Evolutionary conservation across 2,113 vertebrate genomes (phyloP).

Genomic region (Pseudorectes ferrugineus): DNA sequence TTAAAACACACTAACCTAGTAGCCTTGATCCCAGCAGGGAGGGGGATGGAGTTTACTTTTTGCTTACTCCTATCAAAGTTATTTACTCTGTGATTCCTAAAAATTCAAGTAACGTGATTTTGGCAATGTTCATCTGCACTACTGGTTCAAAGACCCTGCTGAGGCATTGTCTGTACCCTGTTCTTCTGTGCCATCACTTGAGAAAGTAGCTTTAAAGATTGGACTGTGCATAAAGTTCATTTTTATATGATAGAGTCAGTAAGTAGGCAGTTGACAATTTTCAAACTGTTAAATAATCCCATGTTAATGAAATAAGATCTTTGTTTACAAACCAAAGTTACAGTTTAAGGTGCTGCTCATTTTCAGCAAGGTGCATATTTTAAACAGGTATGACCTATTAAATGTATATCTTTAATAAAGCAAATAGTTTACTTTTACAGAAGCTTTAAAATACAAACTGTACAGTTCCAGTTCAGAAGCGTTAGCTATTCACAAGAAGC

Average conservation of each 20-base stretch:
- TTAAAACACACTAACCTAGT: rapidly evolving
- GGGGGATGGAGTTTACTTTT: background rate
- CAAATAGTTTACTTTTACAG: conserved; percentile 81
- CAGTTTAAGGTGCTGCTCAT: conserved; percentile 35
- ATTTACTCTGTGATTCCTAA: background rate
- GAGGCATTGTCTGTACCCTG: rapidly evolving
- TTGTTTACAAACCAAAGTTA: conserved; percentile 43
- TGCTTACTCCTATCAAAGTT: too few relatives aligned
- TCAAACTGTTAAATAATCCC: conserved; percentile 42
- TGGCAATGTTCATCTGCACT: background rate
- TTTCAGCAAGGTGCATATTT: conserved; percentile 60
- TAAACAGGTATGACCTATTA: conserved; percentile 73
- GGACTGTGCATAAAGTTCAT: background rate
- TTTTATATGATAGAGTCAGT: background rate
- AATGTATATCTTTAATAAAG: conserved; percentile 85
- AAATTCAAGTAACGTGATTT: rapidly evolving
- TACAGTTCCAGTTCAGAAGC: conserved; percentile 82
- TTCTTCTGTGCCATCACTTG: background rate
- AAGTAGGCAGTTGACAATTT: conserved; percentile 57
- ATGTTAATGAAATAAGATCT: conserved; percentile 23
- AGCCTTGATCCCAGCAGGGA: background rate
- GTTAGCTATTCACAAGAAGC: conserved; percentile 74
- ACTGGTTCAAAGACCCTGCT: rapidly evolving
- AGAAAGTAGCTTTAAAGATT: background rate
- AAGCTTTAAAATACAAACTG: conserved; percentile 85